Percentiles rank a stretch among this genome's conserved stretches.
Conservation (phyloP, 2,113 vertebrate species). For the Pygoscelis antarcticus region DNA sequence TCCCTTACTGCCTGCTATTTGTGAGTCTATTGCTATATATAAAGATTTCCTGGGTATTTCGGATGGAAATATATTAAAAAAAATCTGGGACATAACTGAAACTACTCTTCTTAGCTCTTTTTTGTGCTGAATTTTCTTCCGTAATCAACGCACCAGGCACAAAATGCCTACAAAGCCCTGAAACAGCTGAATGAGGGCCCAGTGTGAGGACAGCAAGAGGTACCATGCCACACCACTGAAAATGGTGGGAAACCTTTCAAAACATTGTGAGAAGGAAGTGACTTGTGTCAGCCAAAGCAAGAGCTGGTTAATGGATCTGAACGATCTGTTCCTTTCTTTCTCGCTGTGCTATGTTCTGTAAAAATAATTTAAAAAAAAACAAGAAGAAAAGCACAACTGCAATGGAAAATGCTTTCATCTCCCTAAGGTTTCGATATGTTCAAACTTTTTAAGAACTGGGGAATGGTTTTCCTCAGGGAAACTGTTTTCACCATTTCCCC, state of each 20-base stretch:
- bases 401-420: conserved; percentile 24
- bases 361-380: not conserved
- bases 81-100: not conserved
- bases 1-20: not conserved
- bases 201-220: not conserved
- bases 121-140: not conserved
- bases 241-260: not conserved
- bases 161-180: not conserved
- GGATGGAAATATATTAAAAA: not conserved
- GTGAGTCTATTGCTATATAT: not conserved
- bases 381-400: not conserved
- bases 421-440: not conserved
- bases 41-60: not conserved
- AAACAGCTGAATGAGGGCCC: not conserved
- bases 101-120: not conserved
- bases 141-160: not conserved
- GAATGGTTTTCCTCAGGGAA: conserved; percentile 39
- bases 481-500: conserved; percentile 2
- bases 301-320: not conserved
- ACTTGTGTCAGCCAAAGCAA: not conserved
- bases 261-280: not conserved
- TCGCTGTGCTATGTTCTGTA: not conserved
- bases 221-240: not conserved
- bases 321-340: not conserved
- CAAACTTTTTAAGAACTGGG: conserved; percentile 4